These are phyloP conservation scores for Geotrupes spiniger DNA, from an alignment of 2,888 invertebrate genomes.

Conservation along the genomic window DNA sequence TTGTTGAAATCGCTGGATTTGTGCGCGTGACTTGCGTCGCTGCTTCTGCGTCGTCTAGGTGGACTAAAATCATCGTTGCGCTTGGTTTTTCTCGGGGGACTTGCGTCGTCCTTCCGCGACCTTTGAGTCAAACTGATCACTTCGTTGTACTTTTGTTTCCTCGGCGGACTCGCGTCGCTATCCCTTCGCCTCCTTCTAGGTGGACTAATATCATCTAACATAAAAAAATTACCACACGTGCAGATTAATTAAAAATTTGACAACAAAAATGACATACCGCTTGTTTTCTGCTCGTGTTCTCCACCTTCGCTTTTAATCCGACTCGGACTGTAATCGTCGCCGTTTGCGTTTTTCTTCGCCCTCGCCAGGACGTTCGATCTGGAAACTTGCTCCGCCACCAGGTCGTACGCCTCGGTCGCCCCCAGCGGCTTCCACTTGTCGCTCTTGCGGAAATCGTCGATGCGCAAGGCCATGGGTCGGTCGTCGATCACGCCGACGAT, in stretches of 20 bases:
- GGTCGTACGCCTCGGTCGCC: background rate
- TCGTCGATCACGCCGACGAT: constrained; percentile 88
- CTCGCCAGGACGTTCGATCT: background rate
- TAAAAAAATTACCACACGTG: no score
- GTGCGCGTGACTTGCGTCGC: background rate
- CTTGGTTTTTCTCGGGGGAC: constrained; percentile 36
- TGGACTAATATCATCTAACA: constrained; percentile 24
- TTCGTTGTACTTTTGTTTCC: constrained; percentile 28
- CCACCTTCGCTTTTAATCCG: background rate
- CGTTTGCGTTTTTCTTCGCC: background rate
- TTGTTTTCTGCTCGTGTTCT: no score
- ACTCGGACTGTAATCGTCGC: constrained; percentile 1
- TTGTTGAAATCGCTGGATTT: no score
- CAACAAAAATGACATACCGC: no score
- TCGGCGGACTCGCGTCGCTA: constrained; percentile 9
- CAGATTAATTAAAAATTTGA: no score
- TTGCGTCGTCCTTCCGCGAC: constrained; percentile 31
- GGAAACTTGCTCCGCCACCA: background rate
- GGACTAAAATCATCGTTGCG: constrained; percentile 34
- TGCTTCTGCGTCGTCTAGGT: constrained; percentile 34
- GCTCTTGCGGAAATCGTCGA: constrained; percentile 43
- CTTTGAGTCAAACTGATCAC: constrained; percentile 24
- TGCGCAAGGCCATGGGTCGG: constrained; percentile 61
- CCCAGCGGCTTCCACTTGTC: constrained; percentile 43
- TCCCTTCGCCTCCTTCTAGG: constrained; percentile 21